These are phyloP conservation scores for Enteromius treurensis DNA, from an alignment of 2,797 vertebrate genomes.

Conservation along the genomic window DNA sequence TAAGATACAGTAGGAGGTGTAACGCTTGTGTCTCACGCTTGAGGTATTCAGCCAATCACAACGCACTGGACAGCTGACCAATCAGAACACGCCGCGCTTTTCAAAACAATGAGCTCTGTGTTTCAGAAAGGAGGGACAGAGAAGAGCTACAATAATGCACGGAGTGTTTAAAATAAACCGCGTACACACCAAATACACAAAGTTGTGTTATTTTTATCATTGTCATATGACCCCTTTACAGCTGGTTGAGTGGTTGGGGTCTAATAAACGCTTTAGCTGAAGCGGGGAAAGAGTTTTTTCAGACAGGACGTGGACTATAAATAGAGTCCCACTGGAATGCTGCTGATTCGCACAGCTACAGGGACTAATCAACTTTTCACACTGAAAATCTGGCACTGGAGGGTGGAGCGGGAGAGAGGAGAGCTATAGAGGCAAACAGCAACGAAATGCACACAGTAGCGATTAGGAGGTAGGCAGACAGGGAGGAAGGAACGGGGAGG, in stretches of 20 bases:
- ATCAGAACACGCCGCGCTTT: no score
- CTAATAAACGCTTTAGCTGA: background rate
- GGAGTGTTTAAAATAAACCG: no score
- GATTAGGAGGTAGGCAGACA: constrained; percentile 37
- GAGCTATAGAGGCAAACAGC: constrained; percentile 26
- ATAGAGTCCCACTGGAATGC: constrained; percentile 39
- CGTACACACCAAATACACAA: no score
- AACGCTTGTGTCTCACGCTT: background rate
- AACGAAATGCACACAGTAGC: constrained; percentile 57
- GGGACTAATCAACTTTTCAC: constrained; percentile 15
- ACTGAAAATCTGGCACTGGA: constrained; percentile 21
- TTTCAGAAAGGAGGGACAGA: no score
- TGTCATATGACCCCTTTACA: background rate
- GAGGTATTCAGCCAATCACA: no score
- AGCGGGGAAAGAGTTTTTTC: background rate
- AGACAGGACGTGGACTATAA: constrained; percentile 32
- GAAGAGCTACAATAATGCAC: no score
- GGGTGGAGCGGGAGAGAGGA: constrained; percentile 52
- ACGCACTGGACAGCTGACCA: no score
- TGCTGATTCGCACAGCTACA: constrained; percentile 37
- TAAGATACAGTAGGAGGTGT: background rate
- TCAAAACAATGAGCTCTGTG: no score
- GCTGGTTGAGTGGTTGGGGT: background rate
- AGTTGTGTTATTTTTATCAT: no score
- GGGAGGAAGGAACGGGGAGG: background rate